Base-by-base conservation (phyloP, 2,113 vertebrate genomes). In the Mustelus asterias region DNA sequence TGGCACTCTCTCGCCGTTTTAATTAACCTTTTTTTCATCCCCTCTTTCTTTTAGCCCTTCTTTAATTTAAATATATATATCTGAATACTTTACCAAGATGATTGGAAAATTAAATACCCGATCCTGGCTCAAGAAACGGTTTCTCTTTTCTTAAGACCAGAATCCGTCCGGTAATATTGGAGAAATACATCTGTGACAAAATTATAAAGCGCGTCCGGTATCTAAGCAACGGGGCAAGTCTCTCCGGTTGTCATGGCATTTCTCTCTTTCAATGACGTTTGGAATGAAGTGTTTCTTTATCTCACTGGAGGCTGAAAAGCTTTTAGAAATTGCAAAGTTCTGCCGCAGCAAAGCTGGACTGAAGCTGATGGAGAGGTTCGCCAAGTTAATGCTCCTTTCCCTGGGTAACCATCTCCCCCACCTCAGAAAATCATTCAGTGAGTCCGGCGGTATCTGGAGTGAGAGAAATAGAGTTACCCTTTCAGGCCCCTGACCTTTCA, bases 161-260 rank as follows among this genome's bases (percentile, higher is more conserved):
- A 60, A 90, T 90, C 88, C 26, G 88, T 60, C 44, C 11, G 88
- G 14, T 90, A 60, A 90, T 29, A 69, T 90, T 90, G 89, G 18
- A 37, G 86, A 93, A 60, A 60, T 29, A 58, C 88, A 95, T 95
- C 94, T 95, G 48, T 70, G 48, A 95, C 44, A 16, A 95, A 76
- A 41, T 20, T 95, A 96, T 96, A 95, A 97, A 96, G 97, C 95
- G 96, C 41, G 95, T 96, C 96, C 96, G 94, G 95, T 96, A 92
- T 97, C 98, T 96, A 97, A 96, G 98, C 98, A 98, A 98, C 98
- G 96, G 96, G 67, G 96, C 96, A 98, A 97, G 97, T 96, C 96
- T 97, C 97, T 96, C n/a, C 95, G 96, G 98, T 98, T 98, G 97
- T 98, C 96, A 97, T 97, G 97, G 97, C 96, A 96, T 98, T 96